Base-by-base conservation (phyloP, 2,797 vertebrate species). In the Pangasius krempfi region DNA sequence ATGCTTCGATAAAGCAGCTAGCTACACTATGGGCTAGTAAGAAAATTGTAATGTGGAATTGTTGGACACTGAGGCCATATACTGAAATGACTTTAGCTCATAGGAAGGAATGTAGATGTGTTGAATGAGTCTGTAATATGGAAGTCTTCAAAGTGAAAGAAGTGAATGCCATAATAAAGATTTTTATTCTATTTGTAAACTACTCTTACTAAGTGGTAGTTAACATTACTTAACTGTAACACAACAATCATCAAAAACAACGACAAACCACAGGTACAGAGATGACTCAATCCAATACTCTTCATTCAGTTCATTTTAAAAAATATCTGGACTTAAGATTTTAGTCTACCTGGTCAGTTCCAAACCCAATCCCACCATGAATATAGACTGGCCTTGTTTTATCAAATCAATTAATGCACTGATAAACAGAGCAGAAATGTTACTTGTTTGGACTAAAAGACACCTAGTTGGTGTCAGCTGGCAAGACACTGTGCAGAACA, bases 401-500 rank as follows among this genome's bases (percentile, higher is more conserved):
- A 76, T 16, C 25, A 52, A 52, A 52, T 18, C 0, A 30, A n/a
- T 52, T n/a, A 50, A 52, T 56, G 10, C 44, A 54, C 6, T 81
- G 20, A 33, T 10, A 75, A 75, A 73, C 20, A 44, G 33, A 37
- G 47, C 22, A 50, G 25, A 50, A 27, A 27, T 78, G 25, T 27
- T 47, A 40, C 27, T 30, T 52, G 25, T 52, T 16, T 50, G 14
- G 75, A 72, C n/a, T 52, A 52, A 72, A 58, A 86, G 13, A 86
- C 30, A 85, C 33, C 20, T 27, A 30, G 37, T 66, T 84, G 56
- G 44, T 62, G 20, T 40, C 30, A 87, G 86, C 58, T 72, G 72
- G 84, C 80, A 66, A 40, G 60, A 89, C 64, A 88, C 70, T 85
- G 79, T n/a, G 27, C 40, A 79, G 27, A 86, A 81, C 87, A 78